phyloP scores from a whole-genome alignment of 53 echinoderm and acorn worm genomes.

The Pentamera pediparva region DNA sequence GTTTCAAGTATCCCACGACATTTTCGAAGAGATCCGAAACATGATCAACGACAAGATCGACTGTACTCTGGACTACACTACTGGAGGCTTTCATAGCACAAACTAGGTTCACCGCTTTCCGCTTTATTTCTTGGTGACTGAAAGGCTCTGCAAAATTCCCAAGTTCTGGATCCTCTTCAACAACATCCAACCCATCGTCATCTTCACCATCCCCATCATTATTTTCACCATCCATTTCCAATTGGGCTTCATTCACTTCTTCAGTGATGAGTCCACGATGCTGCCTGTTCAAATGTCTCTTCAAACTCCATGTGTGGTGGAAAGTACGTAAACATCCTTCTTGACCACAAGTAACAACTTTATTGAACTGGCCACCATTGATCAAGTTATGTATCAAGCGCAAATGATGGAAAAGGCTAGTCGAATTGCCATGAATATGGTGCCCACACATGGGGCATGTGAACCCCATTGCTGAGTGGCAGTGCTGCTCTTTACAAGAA shows the following conservation, averaged over 20 bases:
- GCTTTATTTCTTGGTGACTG: not conserved
- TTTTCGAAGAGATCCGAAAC: not conserved
- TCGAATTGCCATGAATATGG: not conserved
- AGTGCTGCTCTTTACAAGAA: too few relatives aligned
- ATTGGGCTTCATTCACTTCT: not conserved
- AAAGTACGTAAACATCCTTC: slow-evolving; percentile 16
- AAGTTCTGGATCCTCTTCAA: not conserved
- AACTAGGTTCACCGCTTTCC: not conserved
- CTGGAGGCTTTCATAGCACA: slow-evolving; percentile 22
- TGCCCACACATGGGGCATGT: not conserved
- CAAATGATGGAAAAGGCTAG: slow-evolving; percentile 15
- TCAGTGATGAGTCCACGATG: not conserved
- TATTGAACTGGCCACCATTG: not conserved
- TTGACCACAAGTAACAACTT: slow-evolving; percentile 13
- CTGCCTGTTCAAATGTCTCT: slow-evolving; percentile 15
- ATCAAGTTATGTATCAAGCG: slow-evolving; percentile 2
- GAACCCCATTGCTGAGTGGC: not conserved
- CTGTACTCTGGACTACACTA: slow-evolving; percentile 19
- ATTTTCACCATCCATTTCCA: not conserved
- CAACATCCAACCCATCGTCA: not conserved
- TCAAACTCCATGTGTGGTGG: slow-evolving; percentile 3
- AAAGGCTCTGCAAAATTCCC: not conserved
- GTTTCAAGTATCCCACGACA: slow-evolving; percentile 19
- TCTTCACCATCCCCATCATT: not conserved
- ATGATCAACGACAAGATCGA: slow-evolving; percentile 23